Evolutionary conservation across 2,888 invertebrate species (phyloP).

Genomic region (Noctua fimbriata): DNA sequence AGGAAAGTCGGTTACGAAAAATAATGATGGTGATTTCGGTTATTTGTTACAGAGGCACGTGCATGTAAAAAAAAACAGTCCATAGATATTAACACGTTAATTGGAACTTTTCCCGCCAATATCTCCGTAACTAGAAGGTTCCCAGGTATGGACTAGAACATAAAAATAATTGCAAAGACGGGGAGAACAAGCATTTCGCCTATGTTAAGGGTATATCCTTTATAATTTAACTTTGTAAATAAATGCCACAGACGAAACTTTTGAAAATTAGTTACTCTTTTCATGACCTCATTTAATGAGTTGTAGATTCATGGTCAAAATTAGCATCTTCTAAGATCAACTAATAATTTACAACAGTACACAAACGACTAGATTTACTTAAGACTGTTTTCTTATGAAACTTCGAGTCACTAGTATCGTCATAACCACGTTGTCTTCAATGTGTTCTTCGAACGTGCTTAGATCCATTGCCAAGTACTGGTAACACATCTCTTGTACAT

Average conservation of each 20-base stretch:
- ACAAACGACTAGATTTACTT: not conserved
- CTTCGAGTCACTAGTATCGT: not conserved
- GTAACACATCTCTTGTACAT: not conserved
- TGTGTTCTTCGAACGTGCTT: not conserved
- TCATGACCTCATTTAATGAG: not conserved
- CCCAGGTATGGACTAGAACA: too few relatives aligned
- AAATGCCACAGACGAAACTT: not conserved
- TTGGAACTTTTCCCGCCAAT: too few relatives aligned
- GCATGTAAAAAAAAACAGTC: too few relatives aligned
- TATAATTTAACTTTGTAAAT: not conserved
- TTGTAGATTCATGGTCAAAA: not conserved
- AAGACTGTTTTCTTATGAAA: not conserved
- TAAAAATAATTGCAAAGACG: too few relatives aligned
- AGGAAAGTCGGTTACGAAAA: too few relatives aligned
- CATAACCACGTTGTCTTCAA: not conserved
- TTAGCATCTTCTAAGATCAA: not conserved
- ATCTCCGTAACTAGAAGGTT: too few relatives aligned
- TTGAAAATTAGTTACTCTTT: slow-evolving; percentile 1
- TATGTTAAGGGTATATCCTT: too few relatives aligned
- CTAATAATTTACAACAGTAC: not conserved
- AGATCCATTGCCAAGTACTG: slow-evolving; percentile 6
- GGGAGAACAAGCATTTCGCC: too few relatives aligned
- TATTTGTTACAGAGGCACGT: too few relatives aligned
- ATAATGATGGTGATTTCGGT: too few relatives aligned
- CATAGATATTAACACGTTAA: too few relatives aligned